Conservation (phyloP, 2,888 invertebrate species). For the Zeuzera pyrina region DNA sequence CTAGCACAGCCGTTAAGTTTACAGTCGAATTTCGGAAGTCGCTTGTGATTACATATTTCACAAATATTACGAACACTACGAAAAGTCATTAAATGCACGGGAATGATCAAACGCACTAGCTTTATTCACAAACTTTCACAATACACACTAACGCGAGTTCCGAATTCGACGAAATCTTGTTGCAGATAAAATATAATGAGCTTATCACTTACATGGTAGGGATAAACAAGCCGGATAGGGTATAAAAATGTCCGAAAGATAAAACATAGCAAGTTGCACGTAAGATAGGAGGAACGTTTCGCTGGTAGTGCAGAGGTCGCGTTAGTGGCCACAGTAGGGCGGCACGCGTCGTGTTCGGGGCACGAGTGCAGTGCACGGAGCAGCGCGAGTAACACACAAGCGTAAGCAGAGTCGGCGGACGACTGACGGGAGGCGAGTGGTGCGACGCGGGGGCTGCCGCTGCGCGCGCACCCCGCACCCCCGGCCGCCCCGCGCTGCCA, state of each 20-base stretch:
- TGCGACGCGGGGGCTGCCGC: slow-evolving; percentile 59
- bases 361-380: slow-evolving; percentile 72
- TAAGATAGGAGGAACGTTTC: slow-evolving; percentile 65
- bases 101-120: slow-evolving; percentile 39
- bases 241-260: slow-evolving; percentile 60
- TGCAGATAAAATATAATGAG: slow-evolving; percentile 59
- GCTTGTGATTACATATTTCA: slow-evolving; percentile 21
- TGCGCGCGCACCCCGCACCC: slow-evolving; percentile 59
- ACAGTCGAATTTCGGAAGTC: slow-evolving; percentile 66
- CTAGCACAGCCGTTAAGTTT: slow-evolving; percentile 46
- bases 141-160: slow-evolving; percentile 59
- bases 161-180: slow-evolving; percentile 58
- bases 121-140: slow-evolving; percentile 66
- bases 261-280: slow-evolving; percentile 66
- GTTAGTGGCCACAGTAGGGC: slow-evolving; percentile 74
- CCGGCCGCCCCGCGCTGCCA: slow-evolving; percentile 28
- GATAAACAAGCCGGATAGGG: slow-evolving; percentile 71
- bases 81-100: slow-evolving; percentile 28
- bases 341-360: slow-evolving; percentile 71
- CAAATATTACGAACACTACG: slow-evolving; percentile 35
- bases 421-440: slow-evolving; percentile 67
- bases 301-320: slow-evolving; percentile 75
- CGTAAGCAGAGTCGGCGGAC: slow-evolving; percentile 74
- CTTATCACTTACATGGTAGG: slow-evolving; percentile 71
- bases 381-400: slow-evolving; percentile 73